phyloP scores from a whole-genome alignment of 2,797 vertebrate species.

The Sebastes dallii region DNA sequence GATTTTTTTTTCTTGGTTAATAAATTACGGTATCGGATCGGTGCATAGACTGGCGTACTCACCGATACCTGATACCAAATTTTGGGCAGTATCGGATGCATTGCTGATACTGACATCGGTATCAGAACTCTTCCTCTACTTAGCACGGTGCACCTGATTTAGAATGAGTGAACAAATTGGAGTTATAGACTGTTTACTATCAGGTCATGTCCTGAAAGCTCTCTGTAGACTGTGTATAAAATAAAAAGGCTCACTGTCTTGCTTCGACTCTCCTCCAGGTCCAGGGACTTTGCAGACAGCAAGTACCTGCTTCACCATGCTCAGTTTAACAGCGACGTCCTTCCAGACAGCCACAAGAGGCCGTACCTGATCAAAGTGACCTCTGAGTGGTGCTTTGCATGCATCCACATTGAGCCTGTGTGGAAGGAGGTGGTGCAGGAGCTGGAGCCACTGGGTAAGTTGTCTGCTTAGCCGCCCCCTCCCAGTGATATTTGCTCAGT shows the following conservation, averaged over 20 bases:
- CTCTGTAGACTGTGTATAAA: background rate
- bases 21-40: no score
- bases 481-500: background rate
- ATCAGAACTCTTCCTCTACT: background rate
- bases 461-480: background rate
- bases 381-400: constrained; percentile 97
- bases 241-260: background rate
- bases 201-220: background rate
- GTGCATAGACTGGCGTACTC: no score
- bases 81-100: no score
- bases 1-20: no score
- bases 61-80: no score
- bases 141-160: background rate
- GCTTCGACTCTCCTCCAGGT: constrained; percentile 76
- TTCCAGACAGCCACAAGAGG: constrained; percentile 92
- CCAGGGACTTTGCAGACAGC: constrained; percentile 90
- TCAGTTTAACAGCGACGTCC: constrained; percentile 90
- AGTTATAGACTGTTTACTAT: background rate
- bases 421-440: constrained; percentile 94
- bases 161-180: background rate
- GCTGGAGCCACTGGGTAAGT: constrained; percentile 89
- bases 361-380: constrained; percentile 97
- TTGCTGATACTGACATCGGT: no score
- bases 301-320: constrained; percentile 92
- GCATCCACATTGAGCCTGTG: constrained; percentile 94